Evolutionary conservation across 2,113 vertebrate genomes (phyloP), one percentile per base, ranked within the genome.

Genomic region (Rallus limicola): DNA sequence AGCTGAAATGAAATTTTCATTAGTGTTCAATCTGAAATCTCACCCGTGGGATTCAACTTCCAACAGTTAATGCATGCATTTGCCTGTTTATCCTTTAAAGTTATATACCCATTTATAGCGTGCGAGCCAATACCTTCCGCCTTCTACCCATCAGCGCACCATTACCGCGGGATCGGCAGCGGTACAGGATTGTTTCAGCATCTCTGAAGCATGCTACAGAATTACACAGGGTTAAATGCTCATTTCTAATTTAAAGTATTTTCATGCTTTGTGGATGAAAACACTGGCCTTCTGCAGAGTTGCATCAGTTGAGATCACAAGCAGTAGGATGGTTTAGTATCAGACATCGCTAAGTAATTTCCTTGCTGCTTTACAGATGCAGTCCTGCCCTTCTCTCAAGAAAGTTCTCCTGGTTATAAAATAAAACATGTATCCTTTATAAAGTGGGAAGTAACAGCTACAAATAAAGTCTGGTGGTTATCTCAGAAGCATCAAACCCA

Each of bases 1-100:
- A 94, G 93, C 65, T 26, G 79, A 87, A 96, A 91, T 93, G 91
- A 94, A 93, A 96, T 91, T 96, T 96, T 95, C 90, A 94, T 89
- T 95, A 96, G 70, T 82, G 82, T 62, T 96, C 97, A 93, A 90
- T 88, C 89, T 75, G 87, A 88, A 70, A 88, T 69, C 77, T 94
- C 74, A 76, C 86, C 79, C 80, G 2, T 60, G 84, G 79, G 88
- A 94, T 58, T 92, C 81, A 77, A 28, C 85, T 86, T 79, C 15
- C 76, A 72, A 52, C 63, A 82, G 76, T 44, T 95, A 65, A 59
- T 46, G 77, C 46, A 86, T n/a, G 46, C 58, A 50, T 82, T 75
- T 86, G 72, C 84, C 65, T 81, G 86, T 89, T 95, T 95, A 75
- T 60, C n/a, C 36, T 90, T 80, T 55, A 18, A 78, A 95, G 72